Percentiles rank a stretch among this genome's conserved stretches.
phyloP scores from a whole-genome alignment of 1,140 invertebrate genomes.

The Bradynema listronoti region DNA sequence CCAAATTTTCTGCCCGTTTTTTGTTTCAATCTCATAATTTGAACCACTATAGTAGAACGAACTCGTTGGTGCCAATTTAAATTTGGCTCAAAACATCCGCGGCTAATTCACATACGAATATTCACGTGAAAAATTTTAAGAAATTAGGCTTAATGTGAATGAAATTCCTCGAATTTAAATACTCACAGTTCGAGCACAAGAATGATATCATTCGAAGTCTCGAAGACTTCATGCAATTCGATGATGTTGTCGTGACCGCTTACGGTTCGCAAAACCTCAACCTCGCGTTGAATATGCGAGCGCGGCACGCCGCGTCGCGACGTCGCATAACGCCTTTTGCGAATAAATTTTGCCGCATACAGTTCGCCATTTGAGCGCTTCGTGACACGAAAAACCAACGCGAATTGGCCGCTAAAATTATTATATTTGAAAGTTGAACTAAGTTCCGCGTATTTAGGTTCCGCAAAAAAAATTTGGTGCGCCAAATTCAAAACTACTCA shows the following conservation, averaged over 20 bases:
- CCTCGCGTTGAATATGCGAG: slow-evolving; percentile 63
- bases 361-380: slow-evolving; percentile 74
- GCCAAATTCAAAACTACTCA: not conserved
- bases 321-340: slow-evolving; percentile 71
- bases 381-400: slow-evolving; percentile 78
- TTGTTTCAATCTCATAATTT: no score
- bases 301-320: slow-evolving; percentile 60
- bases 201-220: slow-evolving; percentile 62
- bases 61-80: no score
- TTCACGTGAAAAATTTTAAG: no score
- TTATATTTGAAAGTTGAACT: not conserved
- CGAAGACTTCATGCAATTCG: slow-evolving; percentile 62
- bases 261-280: slow-evolving; percentile 61
- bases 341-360: slow-evolving; percentile 89
- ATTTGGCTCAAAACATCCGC: no score
- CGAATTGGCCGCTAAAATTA: slow-evolving; percentile 90
- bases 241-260: slow-evolving; percentile 63
- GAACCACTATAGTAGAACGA: no score
- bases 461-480: not conserved
- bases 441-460: no score
- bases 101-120: no score
- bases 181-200: slow-evolving; percentile 64
- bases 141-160: no score
- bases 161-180: not conserved
- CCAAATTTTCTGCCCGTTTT: no score